Base-by-base conservation (phyloP, 2,888 invertebrate genomes). In the Apodemia mormo region DNA sequence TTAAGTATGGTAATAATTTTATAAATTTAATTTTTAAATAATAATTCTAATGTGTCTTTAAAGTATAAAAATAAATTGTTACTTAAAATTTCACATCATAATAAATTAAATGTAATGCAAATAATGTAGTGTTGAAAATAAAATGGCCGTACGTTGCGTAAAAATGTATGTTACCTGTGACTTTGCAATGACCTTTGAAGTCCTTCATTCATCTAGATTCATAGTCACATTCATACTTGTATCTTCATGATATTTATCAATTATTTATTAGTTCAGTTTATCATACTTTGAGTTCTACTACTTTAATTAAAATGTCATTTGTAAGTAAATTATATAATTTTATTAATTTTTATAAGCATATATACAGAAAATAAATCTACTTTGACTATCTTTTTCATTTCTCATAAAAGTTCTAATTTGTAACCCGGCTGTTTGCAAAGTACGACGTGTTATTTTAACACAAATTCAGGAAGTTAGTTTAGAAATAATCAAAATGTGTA, bases 131-230 rank as follows among this genome's bases (percentile, higher is more conserved):
- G 7, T 9, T 65, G 8, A 33, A 40, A 33, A 49, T 45, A 45
- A 45, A 45, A 37, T 37, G 37, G 12, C 4, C 14, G 37, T 33
- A n/a, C 29, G 10, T 64, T 22, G 10, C 10, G 22, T 29, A 30
- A 58, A 22, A 56, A 9, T 56, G 9, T 58, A 29, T 30, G 58
- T 29, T 30, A 58, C 58, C 58, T 58, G 58, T 58, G 58, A 10
- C 58, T 30, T 58, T 58, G 58, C 10, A 58, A 58, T 58, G 58
- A 58, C 58, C 58, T 58, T 58, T 58, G 30, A 58, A 58, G 58
- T 58, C 30, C 58, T 30, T 58, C 58, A 29, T 66, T 66, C 45
- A 45, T 45, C 5, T 66, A 56, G 12, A 69, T n/a, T 33, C 45
- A 45, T 65, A 33, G 12, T 61, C 45, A 14, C 37, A 56, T 56